phyloP scores from a whole-genome alignment of 1,140 invertebrate genomes.

The Diuraphis noxia region DNA sequence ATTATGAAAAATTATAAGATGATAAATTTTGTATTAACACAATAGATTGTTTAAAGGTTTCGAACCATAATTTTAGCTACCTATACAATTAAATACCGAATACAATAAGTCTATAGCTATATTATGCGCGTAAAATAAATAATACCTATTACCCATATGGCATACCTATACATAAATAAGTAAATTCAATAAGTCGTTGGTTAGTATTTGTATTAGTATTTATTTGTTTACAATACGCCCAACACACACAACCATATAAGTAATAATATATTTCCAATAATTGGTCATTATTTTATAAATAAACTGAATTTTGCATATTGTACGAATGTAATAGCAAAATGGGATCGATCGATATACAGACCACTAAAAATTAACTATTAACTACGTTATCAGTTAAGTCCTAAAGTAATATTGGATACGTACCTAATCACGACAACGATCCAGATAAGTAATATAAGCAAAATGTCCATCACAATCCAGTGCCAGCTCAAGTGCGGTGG shows the following conservation, averaged over 20 bases:
- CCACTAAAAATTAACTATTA: neutral
- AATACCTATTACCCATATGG: too few relatives aligned
- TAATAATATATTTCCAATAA: neutral
- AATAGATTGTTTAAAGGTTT: too few relatives aligned
- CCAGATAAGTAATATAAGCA: conserved; percentile 63
- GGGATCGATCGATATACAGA: neutral
- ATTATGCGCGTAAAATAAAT: too few relatives aligned
- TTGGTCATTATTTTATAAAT: neutral
- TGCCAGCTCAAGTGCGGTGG: conserved; percentile 61
- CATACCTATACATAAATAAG: too few relatives aligned
- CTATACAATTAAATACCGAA: too few relatives aligned
- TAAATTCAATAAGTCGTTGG: too few relatives aligned
- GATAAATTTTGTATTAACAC: too few relatives aligned
- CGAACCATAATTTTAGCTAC: too few relatives aligned
- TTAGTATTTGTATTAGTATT: too few relatives aligned
- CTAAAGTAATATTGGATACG: neutral
- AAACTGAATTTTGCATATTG: neutral
- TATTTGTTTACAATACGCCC: too few relatives aligned
- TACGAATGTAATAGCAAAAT: neutral
- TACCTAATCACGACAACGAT: conserved; percentile 60
- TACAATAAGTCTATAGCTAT: too few relatives aligned
- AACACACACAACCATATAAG: neutral
- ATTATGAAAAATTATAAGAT: too few relatives aligned
- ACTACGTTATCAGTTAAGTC: neutral
- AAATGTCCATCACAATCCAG: conserved; percentile 62